Percentiles rank a stretch among this genome's conserved stretches.
Conservation (phyloP, 2,888 invertebrate species). For the Drosophila kuntzei region DNA sequence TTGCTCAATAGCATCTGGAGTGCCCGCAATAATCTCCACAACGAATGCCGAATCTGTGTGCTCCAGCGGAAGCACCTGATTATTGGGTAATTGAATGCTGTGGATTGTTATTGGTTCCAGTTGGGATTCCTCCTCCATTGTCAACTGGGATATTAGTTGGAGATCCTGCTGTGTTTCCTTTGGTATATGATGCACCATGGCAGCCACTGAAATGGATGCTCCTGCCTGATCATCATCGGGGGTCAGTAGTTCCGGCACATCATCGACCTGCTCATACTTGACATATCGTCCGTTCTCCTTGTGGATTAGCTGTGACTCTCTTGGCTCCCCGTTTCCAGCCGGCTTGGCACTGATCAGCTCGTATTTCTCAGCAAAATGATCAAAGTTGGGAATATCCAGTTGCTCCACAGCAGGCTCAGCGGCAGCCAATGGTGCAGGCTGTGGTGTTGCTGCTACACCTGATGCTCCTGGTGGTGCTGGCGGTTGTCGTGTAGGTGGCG, state of each 20-base stretch:
- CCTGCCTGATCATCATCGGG: constrained; percentile 62
- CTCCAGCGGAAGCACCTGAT: constrained; percentile 28
- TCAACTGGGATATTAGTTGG: not conserved
- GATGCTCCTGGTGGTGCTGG: constrained; percentile 54
- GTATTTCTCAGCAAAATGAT: constrained; percentile 72
- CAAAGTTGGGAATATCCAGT: constrained; percentile 65
- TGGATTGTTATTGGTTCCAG: not conserved
- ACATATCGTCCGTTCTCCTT: constrained; percentile 71
- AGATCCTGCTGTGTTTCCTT: not conserved
- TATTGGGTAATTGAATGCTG: not conserved
- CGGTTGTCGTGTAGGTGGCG: constrained; percentile 69
- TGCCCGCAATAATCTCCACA: constrained; percentile 70
- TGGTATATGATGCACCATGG: constrained; percentile 56
- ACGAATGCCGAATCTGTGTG: constrained; percentile 52
- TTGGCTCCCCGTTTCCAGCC: constrained; percentile 14
- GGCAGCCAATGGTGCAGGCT: constrained; percentile 4
- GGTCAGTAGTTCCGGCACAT: constrained; percentile 68
- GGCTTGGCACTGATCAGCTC: constrained; percentile 53
- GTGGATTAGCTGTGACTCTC: constrained; percentile 11
- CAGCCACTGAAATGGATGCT: constrained; percentile 61
- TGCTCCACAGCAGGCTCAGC: constrained; percentile 21
- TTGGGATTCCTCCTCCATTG: not conserved
- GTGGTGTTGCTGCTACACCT: constrained; percentile 44
- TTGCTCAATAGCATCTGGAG: constrained; percentile 44
- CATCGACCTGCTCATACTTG: constrained; percentile 78